Base-by-base conservation (phyloP, 2,888 invertebrate genomes). In the Pimpla rufipes region DNA sequence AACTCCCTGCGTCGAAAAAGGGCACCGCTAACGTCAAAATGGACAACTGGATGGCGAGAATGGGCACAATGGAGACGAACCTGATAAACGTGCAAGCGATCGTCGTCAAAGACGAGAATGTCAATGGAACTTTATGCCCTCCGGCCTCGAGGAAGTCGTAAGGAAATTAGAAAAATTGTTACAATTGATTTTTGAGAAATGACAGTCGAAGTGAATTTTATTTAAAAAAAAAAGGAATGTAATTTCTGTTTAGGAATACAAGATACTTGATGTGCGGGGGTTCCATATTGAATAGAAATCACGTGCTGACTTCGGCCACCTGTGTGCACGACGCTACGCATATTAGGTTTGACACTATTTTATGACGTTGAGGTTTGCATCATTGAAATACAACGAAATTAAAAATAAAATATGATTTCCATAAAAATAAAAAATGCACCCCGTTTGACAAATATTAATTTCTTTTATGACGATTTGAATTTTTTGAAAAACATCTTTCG, bases 261-360 rank as follows among this genome's bases (percentile, higher is more conserved):
- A 85, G 88, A 73, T 85, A 87, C 78, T 74, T 90, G 57, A 89
- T 89, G 88, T 88, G 90, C 82, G 81, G 78, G 5, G 90, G 87
- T 57, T 89, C 89, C 47, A 89, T 90, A 81, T 55, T 90, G 70
- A 85, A 81, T 64, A 80, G 83, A 37, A 84, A 84, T 83, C 86
- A 84, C 73, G 86, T 91, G 35, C 81, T 88, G 23, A 90, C 90
- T 79, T 89, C 90, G 68, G 89, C 90, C 67, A 85, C 87, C 80
- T 90, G 90, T 78, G 55, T 89, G 29, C 87, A 85, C 66, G 85
- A 88, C 79, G 88, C 87, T 10, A 86, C 85, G 66, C 83, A 86
- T 81, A 87, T 90, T 68, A 88, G 87, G 88, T 88, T 80, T 23
- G 23, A 64, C 62, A 52, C 16, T 50, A 13, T 29, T 62, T n/a